Base-by-base conservation (phyloP, 2,113 vertebrate species). In the Heterochromis multidens region DNA sequence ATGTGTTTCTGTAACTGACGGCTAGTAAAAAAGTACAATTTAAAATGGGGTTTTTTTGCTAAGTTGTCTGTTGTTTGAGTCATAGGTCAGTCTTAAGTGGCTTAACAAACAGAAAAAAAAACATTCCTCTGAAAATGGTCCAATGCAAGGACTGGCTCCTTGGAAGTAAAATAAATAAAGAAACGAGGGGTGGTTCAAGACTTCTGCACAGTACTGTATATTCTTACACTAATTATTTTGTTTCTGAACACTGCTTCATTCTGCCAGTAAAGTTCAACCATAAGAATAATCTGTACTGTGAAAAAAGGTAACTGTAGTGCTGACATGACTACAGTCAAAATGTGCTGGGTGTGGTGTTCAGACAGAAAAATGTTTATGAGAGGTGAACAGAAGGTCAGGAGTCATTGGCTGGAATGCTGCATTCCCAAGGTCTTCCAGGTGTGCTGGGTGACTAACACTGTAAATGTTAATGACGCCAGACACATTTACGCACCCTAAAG, bases 391-490 rank as follows among this genome's bases (percentile, higher is more conserved):
- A 29, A 77, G 83, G 88, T 94, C 83, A 90, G 57, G 83, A 90
- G 80, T 89, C 91, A 81, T 31, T 4, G 61, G n/a, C 33, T 84
- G 88, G 90, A 93, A 95, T 93, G 87, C 52, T 43, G 77, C 40
- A 6, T 90, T 87, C 84, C 79, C 54, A 23, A 87, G 84, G 60
- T 88, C 49, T 61, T 86, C 92, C 93, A 93, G 94, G 93, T 93
- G 94, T 90, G 79, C 76, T 11, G 35, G 13, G 2, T 80, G 84
- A 87, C 54, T 46, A 35, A 65, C 27, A 17, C 8, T n/a, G 67
- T 79, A 76, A 80, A 84, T 85, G 61, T 74, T 63, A 70, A 87
- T 80, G 72, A 46, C 52, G 56, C 25, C 61, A 49, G 40, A 58
- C 37, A 17, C n/a, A 19, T 67, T 49, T 63, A 63, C 0, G 1